These are phyloP conservation scores for Alethe castanea DNA, from an alignment of 2,113 vertebrate genomes.

Conservation along the genomic window DNA sequence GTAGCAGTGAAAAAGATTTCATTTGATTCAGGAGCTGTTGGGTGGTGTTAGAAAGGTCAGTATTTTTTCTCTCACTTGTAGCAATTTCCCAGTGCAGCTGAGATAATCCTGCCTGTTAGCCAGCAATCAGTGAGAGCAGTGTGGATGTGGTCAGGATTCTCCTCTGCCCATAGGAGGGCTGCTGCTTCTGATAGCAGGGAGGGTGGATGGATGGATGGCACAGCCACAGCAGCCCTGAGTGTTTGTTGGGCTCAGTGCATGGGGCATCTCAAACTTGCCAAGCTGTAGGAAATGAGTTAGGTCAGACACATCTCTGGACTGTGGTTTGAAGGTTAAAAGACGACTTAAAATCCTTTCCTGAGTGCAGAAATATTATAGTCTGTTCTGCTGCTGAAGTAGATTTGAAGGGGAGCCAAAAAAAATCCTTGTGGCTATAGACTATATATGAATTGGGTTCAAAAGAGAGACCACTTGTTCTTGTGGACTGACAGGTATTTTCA, in stretches of 20 bases:
- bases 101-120: background rate
- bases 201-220: background rate
- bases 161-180: background rate
- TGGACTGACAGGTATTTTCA: conserved; percentile 51
- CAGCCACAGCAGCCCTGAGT: background rate
- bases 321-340: conserved; percentile 44
- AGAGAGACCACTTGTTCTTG: conserved; percentile 42
- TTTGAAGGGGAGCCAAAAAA: conserved; percentile 47
- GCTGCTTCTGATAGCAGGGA: background rate
- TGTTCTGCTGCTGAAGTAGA: background rate
- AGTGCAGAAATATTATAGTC: background rate
- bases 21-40: background rate
- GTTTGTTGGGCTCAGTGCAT: background rate
- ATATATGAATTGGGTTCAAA: background rate
- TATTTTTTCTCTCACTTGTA: background rate
- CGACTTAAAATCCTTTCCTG: background rate
- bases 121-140: background rate
- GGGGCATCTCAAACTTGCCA: background rate
- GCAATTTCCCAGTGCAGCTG: background rate
- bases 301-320: background rate
- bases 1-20: background rate
- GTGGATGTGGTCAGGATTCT: background rate
- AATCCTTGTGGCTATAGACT: background rate
- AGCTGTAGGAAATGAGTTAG: background rate
- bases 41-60: background rate